These are phyloP conservation scores for Pseudolycoriella hygida DNA, from an alignment of 2,888 invertebrate genomes.

Conservation along the genomic window DNA sequence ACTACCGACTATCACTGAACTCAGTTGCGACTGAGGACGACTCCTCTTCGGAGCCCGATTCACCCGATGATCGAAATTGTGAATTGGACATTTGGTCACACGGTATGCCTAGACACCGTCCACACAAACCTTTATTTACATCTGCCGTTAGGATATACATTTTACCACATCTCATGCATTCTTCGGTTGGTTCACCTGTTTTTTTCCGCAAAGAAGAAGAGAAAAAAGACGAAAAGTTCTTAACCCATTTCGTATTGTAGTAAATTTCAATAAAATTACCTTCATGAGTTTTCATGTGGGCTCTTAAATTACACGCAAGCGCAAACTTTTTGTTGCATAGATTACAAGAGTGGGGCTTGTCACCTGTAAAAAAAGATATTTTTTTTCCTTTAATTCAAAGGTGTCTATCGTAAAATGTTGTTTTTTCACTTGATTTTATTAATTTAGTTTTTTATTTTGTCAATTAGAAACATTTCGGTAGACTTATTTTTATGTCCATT, in stretches of 20 bases:
- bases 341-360: conserved; percentile 53
- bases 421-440: too few relatives aligned
- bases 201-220: neutral
- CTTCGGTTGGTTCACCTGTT: conserved; percentile 40
- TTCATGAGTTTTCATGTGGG: conserved; percentile 58
- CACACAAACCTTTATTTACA: conserved; percentile 24
- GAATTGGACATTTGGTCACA: conserved; percentile 10
- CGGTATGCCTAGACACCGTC: conserved; percentile 19
- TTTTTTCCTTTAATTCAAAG: neutral
- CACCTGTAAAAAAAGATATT: conserved; percentile 33
- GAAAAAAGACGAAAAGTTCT: conserved; percentile 1
- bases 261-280: conserved; percentile 27
- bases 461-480: too few relatives aligned
- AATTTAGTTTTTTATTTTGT: too few relatives aligned
- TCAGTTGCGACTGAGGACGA: conserved; percentile 20
- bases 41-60: conserved; percentile 23
- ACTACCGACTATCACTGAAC: conserved; percentile 16
- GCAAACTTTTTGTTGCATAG: conserved; percentile 55
- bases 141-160: conserved; percentile 28
- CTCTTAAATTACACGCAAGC: conserved; percentile 50
- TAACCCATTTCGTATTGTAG: neutral
- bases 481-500: too few relatives aligned
- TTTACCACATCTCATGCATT: conserved; percentile 39
- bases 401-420: too few relatives aligned
- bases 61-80: conserved; percentile 18